phyloP scores from a whole-genome alignment of 2,113 vertebrate species.

The Actinemys pallida region DNA sequence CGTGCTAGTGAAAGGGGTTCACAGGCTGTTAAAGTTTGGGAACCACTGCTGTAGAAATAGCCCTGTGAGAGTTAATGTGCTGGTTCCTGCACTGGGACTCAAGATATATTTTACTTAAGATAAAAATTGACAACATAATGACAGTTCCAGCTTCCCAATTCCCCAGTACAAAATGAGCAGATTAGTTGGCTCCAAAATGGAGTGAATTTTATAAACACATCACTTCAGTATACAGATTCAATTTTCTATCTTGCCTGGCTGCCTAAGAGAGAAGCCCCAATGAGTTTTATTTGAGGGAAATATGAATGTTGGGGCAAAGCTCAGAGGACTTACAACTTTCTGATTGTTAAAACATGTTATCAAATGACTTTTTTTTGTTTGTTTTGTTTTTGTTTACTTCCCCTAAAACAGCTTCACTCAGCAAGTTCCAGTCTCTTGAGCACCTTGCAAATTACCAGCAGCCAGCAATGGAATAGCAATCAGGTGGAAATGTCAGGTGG shows the following conservation, averaged over 20 bases:
- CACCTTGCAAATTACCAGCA: neutral
- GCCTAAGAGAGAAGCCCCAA: constrained; percentile 28
- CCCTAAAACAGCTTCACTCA: neutral
- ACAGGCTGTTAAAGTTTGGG: no score
- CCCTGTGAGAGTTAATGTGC: neutral
- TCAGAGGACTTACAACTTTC: neutral
- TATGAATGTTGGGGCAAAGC: neutral
- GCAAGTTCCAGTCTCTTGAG: neutral
- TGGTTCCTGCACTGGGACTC: neutral
- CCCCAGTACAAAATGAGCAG: constrained; percentile 17
- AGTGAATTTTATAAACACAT: neutral
- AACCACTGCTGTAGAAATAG: neutral
- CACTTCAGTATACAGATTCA: neutral
- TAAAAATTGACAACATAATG: constrained; percentile 54
- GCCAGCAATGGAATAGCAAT: neutral
- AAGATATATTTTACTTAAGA: constrained; percentile 39
- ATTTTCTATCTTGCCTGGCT: neutral
- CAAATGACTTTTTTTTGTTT: neutral
- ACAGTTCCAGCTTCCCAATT: constrained; percentile 43
- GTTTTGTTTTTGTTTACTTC: neutral
- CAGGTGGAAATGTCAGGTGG: neutral
- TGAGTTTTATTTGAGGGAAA: constrained; percentile 17
- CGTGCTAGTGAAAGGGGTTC: no score
- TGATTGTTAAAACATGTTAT: constrained; percentile 36
- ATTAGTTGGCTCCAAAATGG: neutral